phyloP scores from a whole-genome alignment of 2,888 invertebrate genomes.

The Bellardia bayeri region DNA sequence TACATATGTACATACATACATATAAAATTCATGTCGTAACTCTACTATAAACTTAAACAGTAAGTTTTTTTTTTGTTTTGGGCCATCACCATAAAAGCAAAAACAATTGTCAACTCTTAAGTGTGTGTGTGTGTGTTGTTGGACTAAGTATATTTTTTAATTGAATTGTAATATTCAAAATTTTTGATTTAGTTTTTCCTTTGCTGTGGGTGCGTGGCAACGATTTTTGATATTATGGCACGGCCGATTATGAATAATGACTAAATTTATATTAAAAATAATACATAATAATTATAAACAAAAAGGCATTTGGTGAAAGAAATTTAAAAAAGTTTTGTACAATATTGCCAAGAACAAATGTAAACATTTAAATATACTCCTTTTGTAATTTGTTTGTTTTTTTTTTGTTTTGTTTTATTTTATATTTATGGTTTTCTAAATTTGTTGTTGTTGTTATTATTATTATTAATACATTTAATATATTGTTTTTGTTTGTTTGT shows the following conservation, averaged over 20 bases:
- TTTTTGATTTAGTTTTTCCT: not conserved
- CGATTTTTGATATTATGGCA: not conserved
- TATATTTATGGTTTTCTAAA: not conserved
- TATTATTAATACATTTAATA: constrained; percentile 13
- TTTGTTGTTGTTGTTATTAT: not conserved
- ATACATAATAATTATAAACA: constrained; percentile 24
- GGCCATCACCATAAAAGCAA: not conserved
- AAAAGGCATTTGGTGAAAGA: constrained; percentile 51
- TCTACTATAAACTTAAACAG: constrained; percentile 14
- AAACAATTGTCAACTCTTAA: not conserved
- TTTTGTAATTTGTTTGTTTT: not conserved
- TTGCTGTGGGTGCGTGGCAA: not conserved
- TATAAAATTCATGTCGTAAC: constrained; percentile 12
- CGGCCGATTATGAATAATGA: constrained; percentile 17
- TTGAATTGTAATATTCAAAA: no score
- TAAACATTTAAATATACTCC: constrained; percentile 9
- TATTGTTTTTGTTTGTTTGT: constrained; percentile 13
- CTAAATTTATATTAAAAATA: constrained; percentile 9
- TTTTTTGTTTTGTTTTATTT: not conserved
- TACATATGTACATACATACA: not conserved
- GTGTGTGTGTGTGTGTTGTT: no score
- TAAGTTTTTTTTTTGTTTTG: not conserved
- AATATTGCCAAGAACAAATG: constrained; percentile 36
- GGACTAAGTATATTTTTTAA: no score
- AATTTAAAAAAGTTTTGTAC: constrained; percentile 33